Evolutionary conservation across 2,113 vertebrate species (phyloP).

Genomic region (Xenus cinereus): DNA sequence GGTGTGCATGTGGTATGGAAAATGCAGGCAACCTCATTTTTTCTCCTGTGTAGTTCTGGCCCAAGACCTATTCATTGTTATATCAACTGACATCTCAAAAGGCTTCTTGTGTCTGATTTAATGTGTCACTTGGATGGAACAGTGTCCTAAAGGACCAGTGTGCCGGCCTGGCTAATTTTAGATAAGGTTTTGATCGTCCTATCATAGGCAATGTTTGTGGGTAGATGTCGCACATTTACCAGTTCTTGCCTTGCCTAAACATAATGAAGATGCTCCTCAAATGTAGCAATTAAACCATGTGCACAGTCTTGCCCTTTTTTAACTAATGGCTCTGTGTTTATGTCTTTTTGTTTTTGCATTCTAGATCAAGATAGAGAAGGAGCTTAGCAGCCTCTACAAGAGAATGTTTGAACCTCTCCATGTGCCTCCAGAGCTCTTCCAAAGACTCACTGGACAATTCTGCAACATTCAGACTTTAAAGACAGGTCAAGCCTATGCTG

Average conservation of each 20-base stretch:
- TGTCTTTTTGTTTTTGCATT: slow-evolving; percentile 27
- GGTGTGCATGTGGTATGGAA: not conserved
- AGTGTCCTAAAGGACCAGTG: not conserved
- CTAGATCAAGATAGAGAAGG: slow-evolving; percentile 95
- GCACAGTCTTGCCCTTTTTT: not conserved
- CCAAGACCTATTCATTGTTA: not conserved
- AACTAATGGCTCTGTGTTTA: not conserved
- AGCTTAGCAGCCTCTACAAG: slow-evolving; percentile 88
- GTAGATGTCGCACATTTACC: not conserved
- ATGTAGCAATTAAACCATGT: not conserved
- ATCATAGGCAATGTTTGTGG: not conserved
- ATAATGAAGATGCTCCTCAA: not conserved
- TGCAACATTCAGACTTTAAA: slow-evolving; percentile 91
- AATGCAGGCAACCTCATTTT: not conserved
- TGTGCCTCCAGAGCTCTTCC: slow-evolving; percentile 90
- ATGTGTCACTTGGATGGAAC: not conserved
- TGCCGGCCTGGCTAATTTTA: not conserved
- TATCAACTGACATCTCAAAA: not conserved
- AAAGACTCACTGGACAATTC: slow-evolving; percentile 93
- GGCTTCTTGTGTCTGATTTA: not conserved
- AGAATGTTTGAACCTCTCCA: slow-evolving; percentile 94
- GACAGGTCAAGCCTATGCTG: slow-evolving; percentile 90
- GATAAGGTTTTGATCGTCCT: not conserved
- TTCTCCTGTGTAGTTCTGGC: not conserved
- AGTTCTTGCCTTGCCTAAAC: not conserved